phyloP scores from a whole-genome alignment of 2,797 vertebrate genomes.

The Sphenopsis melanotis region DNA sequence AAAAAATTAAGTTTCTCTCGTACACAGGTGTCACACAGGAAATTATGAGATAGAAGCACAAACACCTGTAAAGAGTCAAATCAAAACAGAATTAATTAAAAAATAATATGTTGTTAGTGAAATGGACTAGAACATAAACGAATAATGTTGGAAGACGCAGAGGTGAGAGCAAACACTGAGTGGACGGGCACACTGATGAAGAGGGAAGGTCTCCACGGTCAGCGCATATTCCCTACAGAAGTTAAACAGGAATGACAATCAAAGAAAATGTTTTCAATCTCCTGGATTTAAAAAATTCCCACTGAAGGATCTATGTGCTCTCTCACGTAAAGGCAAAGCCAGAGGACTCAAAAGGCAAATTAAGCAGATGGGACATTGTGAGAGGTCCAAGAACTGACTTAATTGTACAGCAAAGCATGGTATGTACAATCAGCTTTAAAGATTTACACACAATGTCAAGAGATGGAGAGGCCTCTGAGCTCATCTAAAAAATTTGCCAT shows the following conservation, averaged over 20 bases:
- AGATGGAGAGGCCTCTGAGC: background rate
- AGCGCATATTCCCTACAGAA: background rate
- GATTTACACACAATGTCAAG: background rate
- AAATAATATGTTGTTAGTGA: background rate
- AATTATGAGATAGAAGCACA: background rate
- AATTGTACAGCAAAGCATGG: background rate
- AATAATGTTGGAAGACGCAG: background rate
- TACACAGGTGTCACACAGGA: background rate
- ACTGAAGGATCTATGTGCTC: background rate
- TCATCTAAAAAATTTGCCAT: background rate
- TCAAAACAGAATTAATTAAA: background rate
- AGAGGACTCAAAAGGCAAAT: background rate
- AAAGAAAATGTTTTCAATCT: background rate
- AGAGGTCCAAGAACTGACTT: background rate
- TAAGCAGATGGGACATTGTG: background rate
- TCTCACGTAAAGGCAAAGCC: background rate
- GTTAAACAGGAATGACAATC: background rate
- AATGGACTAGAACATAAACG: background rate
- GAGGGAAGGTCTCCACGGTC: background rate
- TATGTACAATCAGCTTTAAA: background rate
- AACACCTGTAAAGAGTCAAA: background rate
- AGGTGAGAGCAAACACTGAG: background rate
- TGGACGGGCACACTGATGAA: background rate
- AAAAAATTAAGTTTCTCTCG: background rate
- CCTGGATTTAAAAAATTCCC: background rate